phyloP scores from a whole-genome alignment of 2,797 vertebrate genomes.

The Mus minutoides region DNA sequence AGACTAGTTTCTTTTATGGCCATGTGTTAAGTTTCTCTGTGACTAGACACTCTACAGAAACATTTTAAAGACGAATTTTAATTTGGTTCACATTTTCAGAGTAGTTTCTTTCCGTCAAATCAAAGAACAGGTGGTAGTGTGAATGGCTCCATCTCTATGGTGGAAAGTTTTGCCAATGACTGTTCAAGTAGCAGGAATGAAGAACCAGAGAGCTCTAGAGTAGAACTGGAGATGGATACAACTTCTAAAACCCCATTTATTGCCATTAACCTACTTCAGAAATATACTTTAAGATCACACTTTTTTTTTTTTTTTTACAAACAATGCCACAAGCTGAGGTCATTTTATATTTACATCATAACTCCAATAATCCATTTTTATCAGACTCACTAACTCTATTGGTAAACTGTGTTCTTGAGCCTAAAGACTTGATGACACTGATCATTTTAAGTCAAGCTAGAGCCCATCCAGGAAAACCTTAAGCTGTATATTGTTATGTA shows the following conservation, averaged over 20 bases:
- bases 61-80: background rate
- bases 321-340: background rate
- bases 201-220: background rate
- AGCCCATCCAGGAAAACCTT: background rate
- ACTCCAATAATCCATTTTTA: background rate
- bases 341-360: background rate
- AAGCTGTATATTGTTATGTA: background rate
- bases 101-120: background rate
- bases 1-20: background rate
- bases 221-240: background rate
- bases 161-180: background rate
- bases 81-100: background rate
- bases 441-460: background rate
- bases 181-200: background rate
- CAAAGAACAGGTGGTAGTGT: background rate
- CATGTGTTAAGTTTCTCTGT: background rate
- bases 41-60: background rate
- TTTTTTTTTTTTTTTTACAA: too few relatives aligned
- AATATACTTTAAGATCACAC: too few relatives aligned
- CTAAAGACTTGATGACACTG: background rate
- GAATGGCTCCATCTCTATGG: background rate
- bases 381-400: background rate
- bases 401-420: background rate
- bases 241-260: background rate
- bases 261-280: background rate